Evolutionary conservation across 2,113 vertebrate genomes (phyloP), one percentile per base, ranked within the genome.

Genomic region (Octodon degus): DNA sequence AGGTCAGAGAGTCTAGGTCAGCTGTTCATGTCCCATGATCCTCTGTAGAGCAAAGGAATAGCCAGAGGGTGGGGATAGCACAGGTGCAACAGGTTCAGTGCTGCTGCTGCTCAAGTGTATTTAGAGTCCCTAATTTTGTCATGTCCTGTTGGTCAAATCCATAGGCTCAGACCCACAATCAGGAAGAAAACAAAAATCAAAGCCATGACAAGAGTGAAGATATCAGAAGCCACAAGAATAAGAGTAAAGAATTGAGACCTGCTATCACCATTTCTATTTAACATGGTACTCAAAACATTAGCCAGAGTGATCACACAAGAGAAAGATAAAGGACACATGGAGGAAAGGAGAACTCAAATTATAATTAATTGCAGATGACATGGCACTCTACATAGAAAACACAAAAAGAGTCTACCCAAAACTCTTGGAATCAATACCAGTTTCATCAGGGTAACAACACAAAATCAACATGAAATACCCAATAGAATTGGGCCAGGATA

Each of bases 41-140:
- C 25, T 50, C n/a, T 50, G 60, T 86, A 25, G 16, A 12, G 37
- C 37, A 53, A 77, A 92, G 19, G 14, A 40, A 88, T 58, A 65
- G 17, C 34, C 5, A 65, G 17, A 81, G 10, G 7, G 34, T 60
- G 43, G 2, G 50, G 37, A 76, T 68, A 8, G 32, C 53, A 72
- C 82, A 74, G 25, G 14, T 60, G 32, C 43, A 76, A 40, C 27
- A 79, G 14, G 3, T 70, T 84, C 25, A 92, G 84, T 13, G 20
- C 20, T 34, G 53, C 20, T 34, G 53, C 27, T 72, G 24, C 40
- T 40, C 30, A 58, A 85, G 19, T 22, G 76, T 27, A 81, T 47
- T 81, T 93, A 87, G 50, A 68, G 32, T 32, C 37, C 40, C 60
- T 86, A 34, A n/a, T 82, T 97, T 37, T 84, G 25, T 86, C 13